phyloP scores from a whole-genome alignment of 2,888 invertebrate genomes.

The Zootermopsis nevadensis region DNA sequence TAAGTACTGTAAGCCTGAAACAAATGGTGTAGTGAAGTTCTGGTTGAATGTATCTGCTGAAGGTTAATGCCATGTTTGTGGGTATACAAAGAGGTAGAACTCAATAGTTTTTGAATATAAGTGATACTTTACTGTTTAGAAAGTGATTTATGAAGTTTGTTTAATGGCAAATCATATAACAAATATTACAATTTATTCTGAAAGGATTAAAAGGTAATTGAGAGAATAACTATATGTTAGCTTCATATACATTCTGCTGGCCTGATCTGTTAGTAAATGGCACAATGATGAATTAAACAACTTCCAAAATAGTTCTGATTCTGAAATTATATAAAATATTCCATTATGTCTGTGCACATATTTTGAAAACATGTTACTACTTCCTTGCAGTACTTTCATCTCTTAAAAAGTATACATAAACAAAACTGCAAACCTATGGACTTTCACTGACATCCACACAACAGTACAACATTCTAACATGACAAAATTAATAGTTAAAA shows the following conservation, averaged over 20 bases:
- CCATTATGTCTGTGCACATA: not conserved
- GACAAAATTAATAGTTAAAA: slow-evolving; percentile 25
- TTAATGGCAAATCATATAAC: not conserved
- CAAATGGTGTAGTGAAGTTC: not conserved
- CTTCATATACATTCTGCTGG: not conserved
- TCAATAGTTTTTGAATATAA: not conserved
- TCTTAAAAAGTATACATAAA: not conserved
- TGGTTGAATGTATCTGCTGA: not conserved
- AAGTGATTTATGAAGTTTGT: no score
- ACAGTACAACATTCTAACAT: slow-evolving; percentile 31
- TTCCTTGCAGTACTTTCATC: not conserved
- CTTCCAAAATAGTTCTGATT: slow-evolving; percentile 5
- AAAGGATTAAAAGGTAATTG: not conserved
- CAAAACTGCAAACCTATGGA: slow-evolving; percentile 1
- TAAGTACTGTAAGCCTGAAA: slow-evolving; percentile 28
- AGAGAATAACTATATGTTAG: not conserved
- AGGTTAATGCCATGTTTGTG: not conserved
- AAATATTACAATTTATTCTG: not conserved
- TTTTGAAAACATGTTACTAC: not conserved
- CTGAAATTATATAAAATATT: not conserved
- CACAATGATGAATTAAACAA: slow-evolving; percentile 13
- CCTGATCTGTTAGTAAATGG: slow-evolving; percentile 21
- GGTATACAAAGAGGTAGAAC: not conserved
- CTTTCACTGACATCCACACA: slow-evolving; percentile 20
- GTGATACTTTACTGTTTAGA: not conserved